These are phyloP conservation scores for Serranus cabrilla DNA, from an alignment of 2,797 vertebrate species.

Conservation along the genomic window DNA sequence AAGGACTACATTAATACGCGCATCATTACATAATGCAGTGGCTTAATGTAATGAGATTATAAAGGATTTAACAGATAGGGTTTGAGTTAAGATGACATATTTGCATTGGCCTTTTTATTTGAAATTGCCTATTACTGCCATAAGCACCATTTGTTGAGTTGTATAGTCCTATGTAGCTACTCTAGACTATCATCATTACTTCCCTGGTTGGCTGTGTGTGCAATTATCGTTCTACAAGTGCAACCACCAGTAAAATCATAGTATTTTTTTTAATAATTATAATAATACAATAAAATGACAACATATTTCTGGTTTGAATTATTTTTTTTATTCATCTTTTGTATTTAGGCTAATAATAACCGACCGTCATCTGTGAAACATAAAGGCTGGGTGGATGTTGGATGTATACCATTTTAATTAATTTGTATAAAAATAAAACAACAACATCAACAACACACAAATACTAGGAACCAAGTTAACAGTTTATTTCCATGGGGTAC, in stretches of 20 bases:
- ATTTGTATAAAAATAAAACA: too few relatives aligned
- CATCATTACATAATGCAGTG: conserved; percentile 3
- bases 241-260: not conserved
- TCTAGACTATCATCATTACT: not conserved
- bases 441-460: too few relatives aligned
- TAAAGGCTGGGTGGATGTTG: too few relatives aligned
- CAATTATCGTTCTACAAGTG: not conserved
- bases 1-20: conserved; percentile 9
- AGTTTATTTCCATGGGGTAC: too few relatives aligned
- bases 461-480: too few relatives aligned
- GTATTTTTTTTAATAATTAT: too few relatives aligned
- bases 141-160: not conserved
- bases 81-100: conserved; percentile 15
- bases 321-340: too few relatives aligned
- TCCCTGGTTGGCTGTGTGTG: not conserved
- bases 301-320: too few relatives aligned
- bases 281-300: not conserved
- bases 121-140: not conserved
- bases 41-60: conserved; percentile 25
- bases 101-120: not conserved
- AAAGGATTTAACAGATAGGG: conserved; percentile 15
- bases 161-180: too few relatives aligned
- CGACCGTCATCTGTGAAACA: too few relatives aligned
- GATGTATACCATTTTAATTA: too few relatives aligned
- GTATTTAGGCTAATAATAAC: too few relatives aligned